Conservation (phyloP, 2,888 invertebrate genomes). For the Hydraecia micacea region DNA sequence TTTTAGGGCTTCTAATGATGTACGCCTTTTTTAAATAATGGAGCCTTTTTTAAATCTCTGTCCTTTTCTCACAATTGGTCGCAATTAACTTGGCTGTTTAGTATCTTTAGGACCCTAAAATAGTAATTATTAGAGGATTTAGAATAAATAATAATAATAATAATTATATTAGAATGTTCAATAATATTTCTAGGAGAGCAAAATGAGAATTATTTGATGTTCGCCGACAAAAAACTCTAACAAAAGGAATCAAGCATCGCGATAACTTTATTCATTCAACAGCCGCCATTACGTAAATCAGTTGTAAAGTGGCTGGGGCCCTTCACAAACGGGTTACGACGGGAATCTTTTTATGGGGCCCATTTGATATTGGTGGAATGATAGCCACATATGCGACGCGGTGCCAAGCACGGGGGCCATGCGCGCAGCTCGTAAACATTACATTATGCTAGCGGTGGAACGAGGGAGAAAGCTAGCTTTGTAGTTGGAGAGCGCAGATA, state of each 20-base stretch:
- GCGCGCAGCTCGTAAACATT: constrained; percentile 59
- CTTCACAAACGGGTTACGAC: constrained; percentile 49
- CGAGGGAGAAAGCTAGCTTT: neutral
- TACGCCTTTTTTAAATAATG: neutral
- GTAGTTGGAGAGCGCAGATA: constrained; percentile 17
- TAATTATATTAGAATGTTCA: neutral
- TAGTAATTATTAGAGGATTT: neutral
- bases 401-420: constrained; percentile 62
- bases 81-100: neutral
- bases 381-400: constrained; percentile 68
- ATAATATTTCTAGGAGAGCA: neutral
- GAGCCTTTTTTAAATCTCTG: neutral
- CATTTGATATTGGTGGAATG: constrained; percentile 68
- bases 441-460: constrained; percentile 48
- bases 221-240: constrained; percentile 1
- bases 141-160: too few relatives aligned
- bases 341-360: constrained; percentile 62
- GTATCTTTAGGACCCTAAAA: neutral
- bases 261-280: constrained; percentile 53
- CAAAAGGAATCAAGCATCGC: constrained; percentile 19
- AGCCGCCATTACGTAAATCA: constrained; percentile 58
- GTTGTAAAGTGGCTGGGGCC: constrained; percentile 63
- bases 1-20: neutral
- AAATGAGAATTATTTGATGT: neutral
- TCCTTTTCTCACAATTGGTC: neutral